Conservation (phyloP, 2,797 vertebrate species). For the Adelosebastes latens region DNA sequence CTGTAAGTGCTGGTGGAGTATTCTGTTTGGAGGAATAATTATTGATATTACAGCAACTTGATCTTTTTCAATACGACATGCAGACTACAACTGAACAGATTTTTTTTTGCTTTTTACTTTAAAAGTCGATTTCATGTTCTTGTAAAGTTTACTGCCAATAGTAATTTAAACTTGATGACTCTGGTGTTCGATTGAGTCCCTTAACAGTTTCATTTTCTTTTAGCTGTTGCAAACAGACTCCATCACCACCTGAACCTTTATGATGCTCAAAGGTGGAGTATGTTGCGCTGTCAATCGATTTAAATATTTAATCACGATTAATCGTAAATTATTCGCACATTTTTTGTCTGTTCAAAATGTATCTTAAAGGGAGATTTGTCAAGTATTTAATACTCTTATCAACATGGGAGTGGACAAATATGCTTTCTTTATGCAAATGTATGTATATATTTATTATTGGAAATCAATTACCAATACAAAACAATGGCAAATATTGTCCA, state of each 20-base stretch:
- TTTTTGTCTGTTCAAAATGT: too few species aligned
- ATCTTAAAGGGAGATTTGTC: too few species aligned
- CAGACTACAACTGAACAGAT: background rate
- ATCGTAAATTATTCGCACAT: too few species aligned
- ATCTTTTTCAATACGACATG: background rate
- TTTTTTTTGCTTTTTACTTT: background rate
- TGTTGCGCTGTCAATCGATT: too few species aligned
- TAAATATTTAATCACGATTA: too few species aligned
- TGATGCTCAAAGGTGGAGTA: background rate
- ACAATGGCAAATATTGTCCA: too few species aligned
- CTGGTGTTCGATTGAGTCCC: too few species aligned
- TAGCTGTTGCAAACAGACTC: background rate
- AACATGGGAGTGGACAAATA: too few species aligned
- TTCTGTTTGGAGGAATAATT: conserved; percentile 15
- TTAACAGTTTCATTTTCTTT: background rate
- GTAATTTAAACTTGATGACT: background rate
- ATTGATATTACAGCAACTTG: background rate
- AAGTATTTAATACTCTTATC: too few species aligned
- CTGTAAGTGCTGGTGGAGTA: background rate
- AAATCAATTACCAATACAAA: too few species aligned
- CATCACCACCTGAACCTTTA: background rate
- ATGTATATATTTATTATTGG: too few species aligned
- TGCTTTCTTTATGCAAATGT: too few species aligned
- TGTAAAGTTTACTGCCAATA: background rate
- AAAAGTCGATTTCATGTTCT: background rate